Evolutionary conservation across 1,140 invertebrate species (phyloP).

Genomic region (Zaprionus vittiger): DNA sequence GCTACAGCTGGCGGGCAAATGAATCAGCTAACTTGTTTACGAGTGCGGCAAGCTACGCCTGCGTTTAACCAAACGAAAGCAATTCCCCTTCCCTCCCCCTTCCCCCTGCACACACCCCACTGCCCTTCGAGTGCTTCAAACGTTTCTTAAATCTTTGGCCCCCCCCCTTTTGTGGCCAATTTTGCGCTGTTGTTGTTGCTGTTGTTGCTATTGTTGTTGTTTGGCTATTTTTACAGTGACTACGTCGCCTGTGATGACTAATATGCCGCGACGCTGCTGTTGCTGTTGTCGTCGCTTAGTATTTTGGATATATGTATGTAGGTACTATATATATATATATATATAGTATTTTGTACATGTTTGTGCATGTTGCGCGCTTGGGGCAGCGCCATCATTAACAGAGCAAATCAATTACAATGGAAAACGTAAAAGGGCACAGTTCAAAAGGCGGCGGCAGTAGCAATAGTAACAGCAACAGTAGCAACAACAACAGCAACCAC

Average conservation of each 20-base stretch:
- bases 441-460: conserved; percentile 1
- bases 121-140: not conserved
- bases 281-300: not conserved
- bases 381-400: conserved; percentile 8
- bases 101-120: not conserved
- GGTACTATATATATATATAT: not conserved
- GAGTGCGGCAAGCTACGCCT: conserved; percentile 21
- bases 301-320: not conserved
- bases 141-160: conserved; percentile 8
- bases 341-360: not conserved
- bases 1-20: conserved; percentile 40
- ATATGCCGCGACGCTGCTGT: conserved; percentile 7
- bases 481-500: not conserved
- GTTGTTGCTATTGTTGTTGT: not conserved
- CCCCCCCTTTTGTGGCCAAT: conserved; percentile 6
- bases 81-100: not conserved
- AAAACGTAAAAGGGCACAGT: conserved; percentile 11
- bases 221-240: conserved; percentile 1
- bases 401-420: conserved; percentile 27
- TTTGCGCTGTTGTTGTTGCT: not conserved
- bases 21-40: conserved; percentile 51
- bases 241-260: conserved; percentile 19
- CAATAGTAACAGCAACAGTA: not conserved
- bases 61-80: not conserved
- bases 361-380: not conserved